phyloP scores from a whole-genome alignment of 2,797 vertebrate species.

The Halcyon smyrnensis region DNA sequence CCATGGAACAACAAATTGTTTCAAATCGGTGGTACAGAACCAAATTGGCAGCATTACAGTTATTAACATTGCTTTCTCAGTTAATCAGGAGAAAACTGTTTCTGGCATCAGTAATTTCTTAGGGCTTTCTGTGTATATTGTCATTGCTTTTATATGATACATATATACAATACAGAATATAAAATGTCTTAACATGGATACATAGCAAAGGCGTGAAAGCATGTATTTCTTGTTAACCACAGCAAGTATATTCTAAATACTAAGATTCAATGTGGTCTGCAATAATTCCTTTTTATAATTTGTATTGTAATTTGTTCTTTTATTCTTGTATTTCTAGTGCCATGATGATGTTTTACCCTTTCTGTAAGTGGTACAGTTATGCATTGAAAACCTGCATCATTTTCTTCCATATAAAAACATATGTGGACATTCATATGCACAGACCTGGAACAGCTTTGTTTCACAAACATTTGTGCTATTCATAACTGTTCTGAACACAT shows the following conservation, averaged over 20 bases:
- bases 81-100: not conserved
- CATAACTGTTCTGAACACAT: not conserved
- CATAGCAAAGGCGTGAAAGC: not conserved
- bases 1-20: slow-evolving; percentile 11
- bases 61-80: not conserved
- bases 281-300: not conserved
- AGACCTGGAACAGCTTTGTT: not conserved
- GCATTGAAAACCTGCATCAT: not conserved
- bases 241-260: not conserved
- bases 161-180: not conserved
- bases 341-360: not conserved
- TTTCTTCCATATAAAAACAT: not conserved
- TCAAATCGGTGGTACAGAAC: not conserved
- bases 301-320: not conserved
- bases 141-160: not conserved
- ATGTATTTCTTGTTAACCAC: not conserved
- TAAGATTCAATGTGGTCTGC: not conserved
- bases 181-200: not conserved
- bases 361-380: not conserved
- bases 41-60: not conserved
- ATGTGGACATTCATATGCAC: not conserved
- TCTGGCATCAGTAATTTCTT: slow-evolving; percentile 11
- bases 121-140: not conserved
- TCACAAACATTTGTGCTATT: not conserved
- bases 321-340: not conserved